These are phyloP conservation scores for Thalpophila matura DNA, from an alignment of 2,888 invertebrate genomes.

Conservation along the genomic window DNA sequence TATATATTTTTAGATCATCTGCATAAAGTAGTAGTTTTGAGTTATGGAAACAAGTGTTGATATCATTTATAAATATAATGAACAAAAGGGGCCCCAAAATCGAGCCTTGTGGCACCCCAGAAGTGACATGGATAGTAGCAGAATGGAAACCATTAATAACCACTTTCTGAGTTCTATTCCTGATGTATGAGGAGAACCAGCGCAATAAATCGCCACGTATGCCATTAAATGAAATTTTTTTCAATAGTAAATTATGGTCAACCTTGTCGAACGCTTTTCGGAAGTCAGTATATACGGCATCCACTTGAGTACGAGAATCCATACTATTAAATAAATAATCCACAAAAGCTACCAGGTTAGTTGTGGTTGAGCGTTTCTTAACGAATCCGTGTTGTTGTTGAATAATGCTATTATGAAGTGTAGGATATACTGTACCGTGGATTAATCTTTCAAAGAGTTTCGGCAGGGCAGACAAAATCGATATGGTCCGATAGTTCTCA, in stretches of 20 bases:
- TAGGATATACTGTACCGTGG: background rate
- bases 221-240: slow-evolving; percentile 10
- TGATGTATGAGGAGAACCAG: slow-evolving; percentile 7
- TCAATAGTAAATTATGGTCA: slow-evolving; percentile 12
- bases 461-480: too few relatives aligned
- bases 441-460: slow-evolving; percentile 11
- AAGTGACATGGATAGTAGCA: background rate
- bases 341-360: slow-evolving; percentile 1
- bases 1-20: background rate
- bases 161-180: slow-evolving; percentile 4
- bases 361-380: slow-evolving; percentile 5
- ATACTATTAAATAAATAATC: slow-evolving; percentile 15
- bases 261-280: slow-evolving; percentile 35
- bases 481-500: slow-evolving; percentile 11
- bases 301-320: slow-evolving; percentile 12
- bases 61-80: too few relatives aligned
- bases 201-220: too few relatives aligned
- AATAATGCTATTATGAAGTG: slow-evolving; percentile 1
- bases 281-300: slow-evolving; percentile 25
- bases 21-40: background rate
- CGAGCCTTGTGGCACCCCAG: background rate
- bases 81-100: too few relatives aligned
- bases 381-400: slow-evolving; percentile 19
- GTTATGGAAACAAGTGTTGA: background rate
- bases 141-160: slow-evolving; percentile 4